These are phyloP conservation scores for Acromyrmex charruanus DNA, from an alignment of 1,140 invertebrate species.

Conservation along the genomic window DNA sequence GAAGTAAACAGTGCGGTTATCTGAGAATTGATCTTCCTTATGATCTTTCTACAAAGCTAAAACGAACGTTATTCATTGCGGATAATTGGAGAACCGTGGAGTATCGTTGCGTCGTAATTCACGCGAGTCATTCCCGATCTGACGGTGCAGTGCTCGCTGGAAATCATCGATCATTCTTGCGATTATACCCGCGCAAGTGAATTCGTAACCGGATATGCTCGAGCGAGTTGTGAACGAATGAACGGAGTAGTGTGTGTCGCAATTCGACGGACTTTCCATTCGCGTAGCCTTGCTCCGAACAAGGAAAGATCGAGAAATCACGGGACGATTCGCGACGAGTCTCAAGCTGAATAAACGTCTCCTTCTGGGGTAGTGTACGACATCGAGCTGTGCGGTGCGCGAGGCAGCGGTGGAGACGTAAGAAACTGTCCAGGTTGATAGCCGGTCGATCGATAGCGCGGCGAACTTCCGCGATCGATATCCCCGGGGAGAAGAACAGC, in stretches of 20 bases:
- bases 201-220: conserved; percentile 10
- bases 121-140: neutral
- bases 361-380: neutral
- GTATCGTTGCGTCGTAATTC: conserved; percentile 20
- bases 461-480: conserved; percentile 3
- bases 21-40: neutral
- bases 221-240: neutral
- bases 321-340: neutral
- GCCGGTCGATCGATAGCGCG: neutral
- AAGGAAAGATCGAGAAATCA: conserved; percentile 9
- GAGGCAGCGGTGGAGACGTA: neutral
- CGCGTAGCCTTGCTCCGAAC: conserved; percentile 10
- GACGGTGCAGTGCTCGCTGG: neutral
- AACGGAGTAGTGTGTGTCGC: conserved; percentile 14
- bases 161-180: conserved; percentile 17
- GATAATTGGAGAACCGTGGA: conserved; percentile 2
- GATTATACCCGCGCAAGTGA: neutral
- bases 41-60: neutral
- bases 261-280: conserved; percentile 34
- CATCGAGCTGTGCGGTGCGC: neutral
- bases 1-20: neutral
- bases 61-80: neutral
- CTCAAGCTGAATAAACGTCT: neutral
- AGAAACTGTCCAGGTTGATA: conserved; percentile 14
- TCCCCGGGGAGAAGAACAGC: neutral